phyloP scores from a whole-genome alignment of 1,140 invertebrate species.

The Gyrodactylus salaris region DNA sequence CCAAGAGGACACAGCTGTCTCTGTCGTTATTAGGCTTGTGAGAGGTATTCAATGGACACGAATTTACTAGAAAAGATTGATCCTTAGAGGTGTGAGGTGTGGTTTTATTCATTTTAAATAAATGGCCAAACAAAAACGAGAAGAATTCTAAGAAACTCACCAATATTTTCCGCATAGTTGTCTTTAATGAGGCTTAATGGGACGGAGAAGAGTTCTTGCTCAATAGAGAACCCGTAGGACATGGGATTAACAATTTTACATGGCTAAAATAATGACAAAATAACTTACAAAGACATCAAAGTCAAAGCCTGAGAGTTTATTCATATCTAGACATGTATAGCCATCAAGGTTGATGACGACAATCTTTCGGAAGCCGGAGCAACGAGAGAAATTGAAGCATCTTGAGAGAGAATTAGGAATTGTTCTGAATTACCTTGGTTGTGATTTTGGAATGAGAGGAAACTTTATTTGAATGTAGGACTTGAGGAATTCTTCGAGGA shows the following conservation, averaged over 20 bases:
- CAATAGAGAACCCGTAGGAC: not conserved
- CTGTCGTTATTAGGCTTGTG: too few species aligned
- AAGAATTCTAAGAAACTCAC: not conserved
- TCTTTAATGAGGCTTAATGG: not conserved
- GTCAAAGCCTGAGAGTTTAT: not conserved
- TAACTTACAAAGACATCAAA: not conserved
- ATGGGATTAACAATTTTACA: not conserved
- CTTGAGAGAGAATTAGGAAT: not conserved
- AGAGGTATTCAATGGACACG: too few species aligned
- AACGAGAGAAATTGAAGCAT: not conserved
- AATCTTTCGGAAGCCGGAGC: not conserved
- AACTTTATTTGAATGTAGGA: not conserved
- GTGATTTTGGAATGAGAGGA: not conserved
- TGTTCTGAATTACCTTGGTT: not conserved
- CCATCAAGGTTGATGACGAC: not conserved
- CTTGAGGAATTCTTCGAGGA: not conserved
- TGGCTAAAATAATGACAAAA: not conserved
- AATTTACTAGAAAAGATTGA: too few species aligned
- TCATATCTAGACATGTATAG: not conserved
- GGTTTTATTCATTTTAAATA: too few species aligned
- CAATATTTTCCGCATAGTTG: not conserved
- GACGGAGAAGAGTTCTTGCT: not conserved
- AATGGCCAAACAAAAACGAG: too few species aligned
- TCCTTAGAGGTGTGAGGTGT: too few species aligned
- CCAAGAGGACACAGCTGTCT: too few species aligned